Conservation (phyloP, 2,888 invertebrate genomes). For the Eilema griseolum region DNA sequence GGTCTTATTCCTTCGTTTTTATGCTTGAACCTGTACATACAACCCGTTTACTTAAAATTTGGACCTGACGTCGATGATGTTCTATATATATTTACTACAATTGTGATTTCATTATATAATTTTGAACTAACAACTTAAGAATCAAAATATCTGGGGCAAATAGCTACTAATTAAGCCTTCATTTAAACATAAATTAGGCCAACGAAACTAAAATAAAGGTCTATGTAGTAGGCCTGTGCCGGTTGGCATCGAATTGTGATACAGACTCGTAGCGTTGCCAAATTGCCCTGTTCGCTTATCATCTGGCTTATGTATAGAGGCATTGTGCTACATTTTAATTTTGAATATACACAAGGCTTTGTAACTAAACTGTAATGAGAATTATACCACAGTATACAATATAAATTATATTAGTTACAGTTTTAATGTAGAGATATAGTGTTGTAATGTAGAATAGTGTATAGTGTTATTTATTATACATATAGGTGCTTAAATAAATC, state of each 20-base stretch:
- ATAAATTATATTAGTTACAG: too few relatives aligned
- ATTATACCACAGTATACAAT: too few relatives aligned
- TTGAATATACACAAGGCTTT: slow-evolving; percentile 59
- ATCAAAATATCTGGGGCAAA: slow-evolving; percentile 51
- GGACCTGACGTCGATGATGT: too few relatives aligned
- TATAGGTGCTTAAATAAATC: too few relatives aligned
- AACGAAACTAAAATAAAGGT: slow-evolving; percentile 70
- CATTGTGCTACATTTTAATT: slow-evolving; percentile 58
- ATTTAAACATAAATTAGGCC: slow-evolving; percentile 76
- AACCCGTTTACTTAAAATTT: too few relatives aligned
- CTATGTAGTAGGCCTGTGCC: slow-evolving; percentile 64
- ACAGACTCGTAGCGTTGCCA: slow-evolving; percentile 75
- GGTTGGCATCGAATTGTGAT: slow-evolving; percentile 79
- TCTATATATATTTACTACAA: background rate
- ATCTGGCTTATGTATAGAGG: slow-evolving; percentile 73
- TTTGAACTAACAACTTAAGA: slow-evolving; percentile 38
- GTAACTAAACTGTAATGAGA: slow-evolving; percentile 35
- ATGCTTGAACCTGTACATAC: slow-evolving; percentile 5
- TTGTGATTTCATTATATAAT: background rate
- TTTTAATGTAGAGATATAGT: background rate
- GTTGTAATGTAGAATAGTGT: too few relatives aligned
- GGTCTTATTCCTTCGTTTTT: slow-evolving; percentile 33
- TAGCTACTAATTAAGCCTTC: slow-evolving; percentile 58
- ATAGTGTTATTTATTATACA: too few relatives aligned
- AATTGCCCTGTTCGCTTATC: slow-evolving; percentile 83